Evolutionary conservation across 2,888 invertebrate genomes (phyloP).

Genomic region (Leptura quadrifasciata): DNA sequence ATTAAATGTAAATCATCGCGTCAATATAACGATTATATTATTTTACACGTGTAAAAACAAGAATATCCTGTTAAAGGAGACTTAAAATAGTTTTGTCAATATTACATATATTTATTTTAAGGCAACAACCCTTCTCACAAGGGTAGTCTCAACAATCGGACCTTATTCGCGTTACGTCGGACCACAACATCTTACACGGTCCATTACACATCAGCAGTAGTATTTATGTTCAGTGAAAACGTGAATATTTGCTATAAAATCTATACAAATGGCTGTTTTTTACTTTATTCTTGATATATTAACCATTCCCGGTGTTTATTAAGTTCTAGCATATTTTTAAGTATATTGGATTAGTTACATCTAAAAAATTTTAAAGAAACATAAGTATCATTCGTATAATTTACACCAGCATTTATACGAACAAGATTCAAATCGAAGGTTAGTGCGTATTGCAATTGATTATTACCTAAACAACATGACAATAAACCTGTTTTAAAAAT

Average conservation of each 20-base stretch:
- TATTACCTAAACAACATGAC: too few species aligned
- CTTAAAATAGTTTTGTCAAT: neutral
- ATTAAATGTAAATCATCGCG: neutral
- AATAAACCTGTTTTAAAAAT: too few species aligned
- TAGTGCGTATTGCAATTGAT: too few species aligned
- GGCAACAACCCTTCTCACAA: constrained; percentile 13
- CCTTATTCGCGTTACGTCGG: constrained; percentile 16
- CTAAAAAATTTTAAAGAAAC: too few species aligned
- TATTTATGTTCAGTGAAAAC: constrained; percentile 17
- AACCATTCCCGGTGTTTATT: neutral
- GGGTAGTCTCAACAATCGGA: constrained; percentile 17
- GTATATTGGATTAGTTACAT: too few species aligned
- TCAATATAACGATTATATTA: neutral
- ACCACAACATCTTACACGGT: constrained; percentile 15
- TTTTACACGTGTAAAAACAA: constrained; percentile 4
- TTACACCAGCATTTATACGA: too few species aligned
- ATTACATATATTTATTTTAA: constrained; percentile 15
- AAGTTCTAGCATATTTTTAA: neutral
- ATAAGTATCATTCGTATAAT: too few species aligned
- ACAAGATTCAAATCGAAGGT: too few species aligned
- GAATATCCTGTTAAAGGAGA: neutral
- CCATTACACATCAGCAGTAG: constrained; percentile 10
- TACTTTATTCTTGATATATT: neutral
- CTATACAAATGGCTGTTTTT: neutral
- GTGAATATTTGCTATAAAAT: neutral